These are phyloP conservation scores for Protonibea diacanthus DNA, from an alignment of 2,797 vertebrate genomes.

Conservation along the genomic window DNA sequence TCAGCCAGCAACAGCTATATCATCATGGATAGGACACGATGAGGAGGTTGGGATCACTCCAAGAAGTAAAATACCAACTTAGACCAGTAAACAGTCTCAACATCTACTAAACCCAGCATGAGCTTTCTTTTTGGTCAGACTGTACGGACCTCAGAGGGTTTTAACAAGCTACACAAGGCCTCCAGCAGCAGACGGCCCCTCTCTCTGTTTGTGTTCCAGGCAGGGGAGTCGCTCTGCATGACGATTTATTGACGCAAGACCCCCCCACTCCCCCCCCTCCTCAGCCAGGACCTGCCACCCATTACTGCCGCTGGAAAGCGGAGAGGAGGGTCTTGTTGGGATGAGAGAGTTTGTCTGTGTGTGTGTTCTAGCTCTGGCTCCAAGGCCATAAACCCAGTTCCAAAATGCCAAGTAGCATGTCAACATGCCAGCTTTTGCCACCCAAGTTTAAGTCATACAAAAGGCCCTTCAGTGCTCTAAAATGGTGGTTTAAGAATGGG, in stretches of 20 bases:
- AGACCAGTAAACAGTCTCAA: conserved; percentile 33
- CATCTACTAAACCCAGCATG: conserved; percentile 35
- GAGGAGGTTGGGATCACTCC: conserved; percentile 6
- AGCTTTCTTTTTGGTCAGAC: conserved; percentile 37
- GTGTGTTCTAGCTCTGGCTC: conserved; percentile 74
- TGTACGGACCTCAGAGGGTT: conserved; percentile 52
- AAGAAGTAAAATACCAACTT: conserved; percentile 33
- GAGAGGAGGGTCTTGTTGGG: conserved; percentile 61
- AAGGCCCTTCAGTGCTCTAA: conserved; percentile 72
- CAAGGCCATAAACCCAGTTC: conserved; percentile 78
- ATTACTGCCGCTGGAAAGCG: conserved; percentile 75
- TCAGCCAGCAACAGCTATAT: conserved; percentile 24
- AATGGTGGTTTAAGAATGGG: conserved; percentile 65
- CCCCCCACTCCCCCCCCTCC: conserved; percentile 35
- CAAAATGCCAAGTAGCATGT: conserved; percentile 79
- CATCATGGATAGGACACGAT: conserved; percentile 8
- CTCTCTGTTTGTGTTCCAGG: conserved; percentile 81
- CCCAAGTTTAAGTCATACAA: conserved; percentile 77
- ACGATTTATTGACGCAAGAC: conserved; percentile 85
- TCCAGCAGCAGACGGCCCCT: conserved; percentile 75
- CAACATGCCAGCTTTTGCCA: conserved; percentile 77
- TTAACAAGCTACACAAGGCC: conserved; percentile 73
- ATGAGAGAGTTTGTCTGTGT: conserved; percentile 68
- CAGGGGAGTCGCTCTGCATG: conserved; percentile 78
- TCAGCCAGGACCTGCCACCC: conserved; percentile 76